Evolutionary conservation across 2,888 invertebrate species (phyloP).

Genomic region (Junonia oenone): DNA sequence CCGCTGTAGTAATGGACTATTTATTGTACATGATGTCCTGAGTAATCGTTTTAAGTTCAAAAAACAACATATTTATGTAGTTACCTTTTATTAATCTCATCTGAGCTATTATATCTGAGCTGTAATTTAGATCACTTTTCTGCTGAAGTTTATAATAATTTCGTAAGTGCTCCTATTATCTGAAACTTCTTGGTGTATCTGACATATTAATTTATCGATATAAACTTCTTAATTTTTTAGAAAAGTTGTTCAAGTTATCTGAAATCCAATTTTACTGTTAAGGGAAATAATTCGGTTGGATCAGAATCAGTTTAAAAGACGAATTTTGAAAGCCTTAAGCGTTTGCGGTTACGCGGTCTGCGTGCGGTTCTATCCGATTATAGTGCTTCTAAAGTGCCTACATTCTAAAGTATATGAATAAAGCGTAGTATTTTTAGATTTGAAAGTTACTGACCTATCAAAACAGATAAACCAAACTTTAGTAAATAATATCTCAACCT

Average conservation of each 20-base stretch:
- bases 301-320: constrained; percentile 12
- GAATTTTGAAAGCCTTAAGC: constrained; percentile 10
- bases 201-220: constrained; percentile 12
- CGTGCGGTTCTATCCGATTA: constrained; percentile 6
- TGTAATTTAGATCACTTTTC: neutral
- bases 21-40: too few relatives aligned
- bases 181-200: constrained; percentile 1
- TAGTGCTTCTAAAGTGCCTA: constrained; percentile 2
- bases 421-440: too few relatives aligned
- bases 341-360: constrained; percentile 15
- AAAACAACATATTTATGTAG: too few relatives aligned
- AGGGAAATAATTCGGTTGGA: constrained; percentile 16
- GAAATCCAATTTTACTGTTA: constrained; percentile 12
- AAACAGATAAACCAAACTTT: too few relatives aligned
- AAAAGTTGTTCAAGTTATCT: constrained; percentile 4
- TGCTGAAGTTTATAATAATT: neutral
- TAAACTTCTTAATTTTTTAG: constrained; percentile 6
- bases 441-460: too few relatives aligned
- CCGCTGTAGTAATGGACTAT: too few relatives aligned
- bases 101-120: neutral
- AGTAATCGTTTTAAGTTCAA: too few relatives aligned
- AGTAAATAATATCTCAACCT: too few relatives aligned
- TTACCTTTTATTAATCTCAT: too few relatives aligned
- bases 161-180: neutral
- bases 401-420: too few relatives aligned